Conservation (phyloP, 35 echinoderm and acorn worm species). For the Patiria miniata region DNA sequence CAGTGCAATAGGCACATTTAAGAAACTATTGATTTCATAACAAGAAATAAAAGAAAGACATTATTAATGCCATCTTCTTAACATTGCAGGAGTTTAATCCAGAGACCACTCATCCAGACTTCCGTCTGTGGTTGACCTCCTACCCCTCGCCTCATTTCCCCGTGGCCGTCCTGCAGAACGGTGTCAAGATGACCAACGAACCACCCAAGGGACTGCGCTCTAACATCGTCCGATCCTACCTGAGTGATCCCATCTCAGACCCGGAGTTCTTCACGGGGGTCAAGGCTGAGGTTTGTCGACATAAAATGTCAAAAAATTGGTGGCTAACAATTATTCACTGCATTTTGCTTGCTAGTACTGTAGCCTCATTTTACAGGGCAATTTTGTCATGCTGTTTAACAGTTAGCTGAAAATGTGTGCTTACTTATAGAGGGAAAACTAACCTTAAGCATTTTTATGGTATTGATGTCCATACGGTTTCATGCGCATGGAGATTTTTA, state of each 20-base stretch:
- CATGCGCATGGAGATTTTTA: too few relatives aligned
- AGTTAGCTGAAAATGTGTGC: too few relatives aligned
- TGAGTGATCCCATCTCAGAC: slow-evolving; percentile 96
- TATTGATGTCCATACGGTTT: too few relatives aligned
- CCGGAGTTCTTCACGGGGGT: slow-evolving; percentile 94
- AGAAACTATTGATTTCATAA: too few relatives aligned
- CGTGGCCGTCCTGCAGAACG: slow-evolving; percentile 90
- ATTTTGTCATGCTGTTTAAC: too few relatives aligned
- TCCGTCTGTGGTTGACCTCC: slow-evolving; percentile 97
- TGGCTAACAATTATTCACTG: neutral
- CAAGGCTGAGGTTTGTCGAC: slow-evolving; percentile 72
- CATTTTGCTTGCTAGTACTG: too few relatives aligned
- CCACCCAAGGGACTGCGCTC: slow-evolving; percentile 90
- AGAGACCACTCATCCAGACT: slow-evolving; percentile 95
- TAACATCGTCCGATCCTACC: slow-evolving; percentile 93
- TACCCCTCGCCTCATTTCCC: slow-evolving; percentile 94
- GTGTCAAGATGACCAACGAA: slow-evolving; percentile 99
- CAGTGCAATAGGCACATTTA: too few relatives aligned
- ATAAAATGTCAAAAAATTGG: neutral
- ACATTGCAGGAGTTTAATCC: slow-evolving; percentile 83
- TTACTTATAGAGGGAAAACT: neutral
- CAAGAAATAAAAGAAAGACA: too few relatives aligned
- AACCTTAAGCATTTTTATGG: too few relatives aligned
- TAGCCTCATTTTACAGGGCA: too few relatives aligned
- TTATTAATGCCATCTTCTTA: neutral